These are phyloP conservation scores for Carterocephalus palaemon DNA, from an alignment of 2,888 invertebrate species.

Conservation along the genomic window DNA sequence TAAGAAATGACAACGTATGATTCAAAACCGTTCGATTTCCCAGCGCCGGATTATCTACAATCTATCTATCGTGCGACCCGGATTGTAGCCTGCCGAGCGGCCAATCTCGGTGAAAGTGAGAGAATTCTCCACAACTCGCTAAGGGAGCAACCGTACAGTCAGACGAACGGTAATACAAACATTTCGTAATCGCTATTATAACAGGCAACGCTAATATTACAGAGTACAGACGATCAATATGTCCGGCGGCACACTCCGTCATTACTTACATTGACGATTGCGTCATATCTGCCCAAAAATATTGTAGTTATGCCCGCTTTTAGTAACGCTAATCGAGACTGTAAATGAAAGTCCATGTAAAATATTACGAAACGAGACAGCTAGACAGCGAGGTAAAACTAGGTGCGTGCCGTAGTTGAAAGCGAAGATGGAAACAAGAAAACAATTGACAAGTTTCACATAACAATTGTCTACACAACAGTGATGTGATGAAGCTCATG, in stretches of 20 bases:
- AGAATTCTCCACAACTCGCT: conserved; percentile 47
- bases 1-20: conserved; percentile 37
- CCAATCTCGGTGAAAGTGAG: conserved; percentile 62
- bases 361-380: conserved; percentile 2
- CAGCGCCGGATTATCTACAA: conserved; percentile 41
- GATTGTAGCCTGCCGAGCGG: conserved; percentile 34
- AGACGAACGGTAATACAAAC: conserved; percentile 48
- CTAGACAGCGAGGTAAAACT: background rate
- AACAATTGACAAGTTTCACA: background rate
- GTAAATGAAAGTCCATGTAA: conserved; percentile 41
- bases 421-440: background rate
- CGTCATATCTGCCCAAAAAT: conserved; percentile 48
- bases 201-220: conserved; percentile 35
- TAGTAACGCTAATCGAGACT: conserved; percentile 36
- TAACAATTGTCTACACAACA: too few relatives aligned
- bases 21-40: conserved; percentile 33
- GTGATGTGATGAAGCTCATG: too few relatives aligned
- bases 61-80: conserved; percentile 51
- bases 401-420: background rate
- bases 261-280: conserved; percentile 51
- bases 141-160: conserved; percentile 47
- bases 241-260: conserved; percentile 42
- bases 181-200: conserved; percentile 62
- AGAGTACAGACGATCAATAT: conserved; percentile 51
- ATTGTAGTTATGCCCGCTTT: too few relatives aligned